These are phyloP conservation scores for Camponotus pennsylvanicus DNA, from an alignment of 1,140 invertebrate species.

Conservation along the genomic window DNA sequence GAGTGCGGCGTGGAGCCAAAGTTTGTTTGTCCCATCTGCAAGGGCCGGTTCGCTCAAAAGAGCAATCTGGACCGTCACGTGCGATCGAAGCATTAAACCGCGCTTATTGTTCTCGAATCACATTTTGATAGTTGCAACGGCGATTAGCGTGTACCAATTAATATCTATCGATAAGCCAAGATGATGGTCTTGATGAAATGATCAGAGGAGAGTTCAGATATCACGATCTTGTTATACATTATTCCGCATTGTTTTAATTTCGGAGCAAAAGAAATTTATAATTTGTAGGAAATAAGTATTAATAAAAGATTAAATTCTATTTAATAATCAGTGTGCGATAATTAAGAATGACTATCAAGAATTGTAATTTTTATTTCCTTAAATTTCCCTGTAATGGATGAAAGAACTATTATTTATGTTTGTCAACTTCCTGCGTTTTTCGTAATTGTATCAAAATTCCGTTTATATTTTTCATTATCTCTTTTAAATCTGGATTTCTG, in stretches of 20 bases:
- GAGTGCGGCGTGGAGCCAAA: slow-evolving; percentile 87
- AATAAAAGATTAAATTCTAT: background rate
- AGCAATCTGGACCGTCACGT: slow-evolving; percentile 84
- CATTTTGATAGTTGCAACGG: background rate
- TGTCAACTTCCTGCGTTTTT: background rate
- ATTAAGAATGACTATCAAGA: background rate
- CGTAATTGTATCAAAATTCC: too few relatives aligned
- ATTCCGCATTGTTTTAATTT: background rate
- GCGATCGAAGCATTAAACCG: slow-evolving; percentile 75
- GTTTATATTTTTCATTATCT: background rate
- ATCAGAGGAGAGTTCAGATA: background rate
- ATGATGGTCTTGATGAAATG: background rate
- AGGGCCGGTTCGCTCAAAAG: slow-evolving; percentile 84
- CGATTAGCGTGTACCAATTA: background rate
- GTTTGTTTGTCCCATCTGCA: slow-evolving; percentile 85
- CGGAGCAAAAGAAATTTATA: too few relatives aligned
- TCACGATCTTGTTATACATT: background rate
- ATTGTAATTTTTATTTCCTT: background rate
- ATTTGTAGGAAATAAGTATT: background rate
- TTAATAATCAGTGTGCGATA: background rate
- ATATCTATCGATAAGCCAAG: background rate
- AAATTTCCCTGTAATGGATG: background rate
- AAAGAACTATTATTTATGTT: background rate
- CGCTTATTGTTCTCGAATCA: background rate
- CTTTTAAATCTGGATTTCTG: too few relatives aligned